A percentile compares a stretch with the other conserved stretches of the same genome.
These are phyloP conservation scores for Papilio demoleus DNA, from an alignment of 2,888 invertebrate species.

Conservation along the genomic window DNA sequence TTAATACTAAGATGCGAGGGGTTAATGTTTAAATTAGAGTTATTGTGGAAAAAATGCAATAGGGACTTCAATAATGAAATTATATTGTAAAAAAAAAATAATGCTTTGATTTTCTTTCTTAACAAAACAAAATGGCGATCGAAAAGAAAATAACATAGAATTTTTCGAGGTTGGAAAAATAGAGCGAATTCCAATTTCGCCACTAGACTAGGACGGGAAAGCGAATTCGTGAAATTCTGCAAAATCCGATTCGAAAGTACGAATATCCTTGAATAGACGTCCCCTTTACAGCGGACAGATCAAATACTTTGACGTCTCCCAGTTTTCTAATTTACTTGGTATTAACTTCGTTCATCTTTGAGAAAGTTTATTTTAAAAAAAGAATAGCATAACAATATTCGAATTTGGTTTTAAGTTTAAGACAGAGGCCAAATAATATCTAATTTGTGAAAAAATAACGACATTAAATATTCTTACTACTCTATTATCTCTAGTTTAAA, in stretches of 20 bases:
- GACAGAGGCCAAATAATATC: too few species aligned
- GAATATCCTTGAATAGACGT: constrained; percentile 12
- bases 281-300: neutral
- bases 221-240: constrained; percentile 26
- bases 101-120: neutral
- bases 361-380: too few species aligned
- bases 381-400: too few species aligned
- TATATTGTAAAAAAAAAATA: too few species aligned
- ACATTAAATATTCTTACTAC: too few species aligned
- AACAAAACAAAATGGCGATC: neutral
- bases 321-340: neutral
- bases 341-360: neutral
- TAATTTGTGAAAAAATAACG: too few species aligned
- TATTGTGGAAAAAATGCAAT: too few species aligned
- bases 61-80: too few species aligned
- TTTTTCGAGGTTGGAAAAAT: constrained; percentile 15
- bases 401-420: too few species aligned
- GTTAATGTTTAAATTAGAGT: too few species aligned
- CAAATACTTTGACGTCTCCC: constrained; percentile 9
- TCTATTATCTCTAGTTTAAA: too few species aligned
- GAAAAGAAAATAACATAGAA: constrained; percentile 4
- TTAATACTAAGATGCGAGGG: too few species aligned
- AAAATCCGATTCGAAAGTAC: constrained; percentile 23
- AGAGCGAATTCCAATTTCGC: constrained; percentile 29
- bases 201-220: constrained; percentile 2